phyloP scores from a whole-genome alignment of 2,888 invertebrate genomes.

The Limnephilus marmoratus region DNA sequence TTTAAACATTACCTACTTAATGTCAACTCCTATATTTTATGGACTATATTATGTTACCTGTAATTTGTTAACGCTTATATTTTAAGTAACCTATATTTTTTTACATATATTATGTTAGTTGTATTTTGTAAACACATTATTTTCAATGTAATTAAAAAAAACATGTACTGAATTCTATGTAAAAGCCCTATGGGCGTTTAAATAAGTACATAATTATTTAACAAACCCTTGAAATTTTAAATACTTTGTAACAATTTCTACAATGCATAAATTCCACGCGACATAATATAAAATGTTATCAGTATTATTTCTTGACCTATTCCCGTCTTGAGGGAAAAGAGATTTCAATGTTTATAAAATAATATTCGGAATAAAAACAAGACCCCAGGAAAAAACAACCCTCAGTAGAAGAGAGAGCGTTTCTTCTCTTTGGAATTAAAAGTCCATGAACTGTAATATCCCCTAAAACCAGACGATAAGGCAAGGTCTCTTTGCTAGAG shows the following conservation, averaged over 20 bases:
- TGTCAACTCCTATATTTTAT: too few relatives aligned
- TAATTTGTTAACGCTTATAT: too few relatives aligned
- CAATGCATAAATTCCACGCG: not conserved
- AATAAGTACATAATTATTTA: too few relatives aligned
- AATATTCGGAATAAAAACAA: not conserved
- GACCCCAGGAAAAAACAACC: not conserved
- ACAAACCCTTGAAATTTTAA: not conserved
- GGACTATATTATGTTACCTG: too few relatives aligned
- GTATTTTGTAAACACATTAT: too few relatives aligned
- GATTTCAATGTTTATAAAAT: not conserved
- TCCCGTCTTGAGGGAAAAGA: not conserved
- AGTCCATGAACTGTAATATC: conserved; percentile 10
- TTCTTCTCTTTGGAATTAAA: conserved; percentile 24
- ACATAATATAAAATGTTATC: not conserved
- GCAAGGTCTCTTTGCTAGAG: conserved; percentile 15
- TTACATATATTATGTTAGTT: too few relatives aligned
- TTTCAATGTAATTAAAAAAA: too few relatives aligned
- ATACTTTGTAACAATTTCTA: not conserved
- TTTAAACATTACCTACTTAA: too few relatives aligned
- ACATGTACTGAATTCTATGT: too few relatives aligned
- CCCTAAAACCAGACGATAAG: conserved; percentile 29
- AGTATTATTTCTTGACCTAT: not conserved
- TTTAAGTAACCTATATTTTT: too few relatives aligned
- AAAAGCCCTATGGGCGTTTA: too few relatives aligned
- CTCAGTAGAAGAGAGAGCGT: not conserved